Evolutionary conservation across 2,888 invertebrate species (phyloP), one percentile per base, ranked within the genome.

Genomic region (Thymelicus acteon): DNA sequence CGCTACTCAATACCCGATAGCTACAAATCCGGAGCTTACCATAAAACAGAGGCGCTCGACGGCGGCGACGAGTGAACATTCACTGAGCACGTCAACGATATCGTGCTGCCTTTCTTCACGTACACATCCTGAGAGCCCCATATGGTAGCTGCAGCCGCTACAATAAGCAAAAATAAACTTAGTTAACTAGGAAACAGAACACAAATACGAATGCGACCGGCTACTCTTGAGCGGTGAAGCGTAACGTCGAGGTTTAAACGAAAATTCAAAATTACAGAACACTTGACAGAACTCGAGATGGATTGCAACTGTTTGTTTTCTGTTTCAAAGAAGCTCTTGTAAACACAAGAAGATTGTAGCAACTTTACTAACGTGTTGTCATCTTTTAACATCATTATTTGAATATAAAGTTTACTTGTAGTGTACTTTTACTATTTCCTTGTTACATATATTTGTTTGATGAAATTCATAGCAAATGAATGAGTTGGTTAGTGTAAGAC

Each of bases 91-190:
- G 97, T 97, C 85, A 98, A 94, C 79, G 97, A 97, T 94, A 98
- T 98, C 78, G 97, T 98, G 88, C 97, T 97, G 81, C 98, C 98
- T 87, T 97, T 97, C 94, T 97, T 97, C 83, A 98, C 98, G 91
- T 97, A 97, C 78, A 97, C 97, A 82, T 98, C 98, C 79, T 97
- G 96, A 58, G 97, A 97, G 74, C 97, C 97, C 88, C 96, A 95
- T 85, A 98, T 98, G 86, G 96, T 96, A 61, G 98, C 98, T 84
- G 97, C 97, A 47, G 98, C 97, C 82, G 97, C 97, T 98, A 95
- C 77, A 95, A 94, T 93, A 91, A 91, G 71, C 72, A 70, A 84
- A 82, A 85, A 76, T 61, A 47, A 67, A 78, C 74, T 85, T 84
- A 80, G 75, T n/a, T 6, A 37, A 62, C 70, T 10, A 12, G 10